A percentile compares a stretch with the other conserved stretches of the same genome.
Conservation (phyloP, 1,140 invertebrate genomes). For the Acromyrmex echinatior region DNA sequence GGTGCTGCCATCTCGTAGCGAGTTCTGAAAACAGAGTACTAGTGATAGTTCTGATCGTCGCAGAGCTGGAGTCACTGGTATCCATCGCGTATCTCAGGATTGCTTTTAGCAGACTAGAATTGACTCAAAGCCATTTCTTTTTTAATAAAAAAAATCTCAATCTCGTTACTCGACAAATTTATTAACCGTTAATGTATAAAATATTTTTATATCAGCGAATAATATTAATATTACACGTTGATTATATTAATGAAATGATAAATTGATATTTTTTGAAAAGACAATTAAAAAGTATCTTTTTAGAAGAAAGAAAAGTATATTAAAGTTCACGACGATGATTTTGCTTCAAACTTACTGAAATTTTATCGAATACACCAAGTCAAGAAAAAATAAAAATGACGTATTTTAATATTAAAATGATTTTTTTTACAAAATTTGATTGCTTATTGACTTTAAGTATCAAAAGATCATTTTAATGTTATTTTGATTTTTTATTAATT, state of each 20-base stretch:
- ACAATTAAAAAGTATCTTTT: not conserved
- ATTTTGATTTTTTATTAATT: too few relatives aligned
- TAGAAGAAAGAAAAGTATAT: not conserved
- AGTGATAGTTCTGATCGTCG: conserved; percentile 68
- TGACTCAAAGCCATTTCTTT: too few relatives aligned
- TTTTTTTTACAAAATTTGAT: too few relatives aligned
- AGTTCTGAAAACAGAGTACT: conserved; percentile 33
- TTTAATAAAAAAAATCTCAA: not conserved
- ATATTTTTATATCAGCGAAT: not conserved
- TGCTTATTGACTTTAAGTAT: too few relatives aligned
- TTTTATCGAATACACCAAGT: not conserved
- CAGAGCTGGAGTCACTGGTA: not conserved
- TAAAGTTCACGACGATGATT: not conserved
- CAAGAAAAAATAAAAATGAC: too few relatives aligned
- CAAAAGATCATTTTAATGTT: too few relatives aligned
- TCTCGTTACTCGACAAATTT: not conserved
- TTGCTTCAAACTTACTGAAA: not conserved
- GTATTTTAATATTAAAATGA: too few relatives aligned
- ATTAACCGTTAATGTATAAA: not conserved
- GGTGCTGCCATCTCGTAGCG: conserved; percentile 75
- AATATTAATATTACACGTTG: not conserved
- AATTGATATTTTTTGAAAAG: not conserved
- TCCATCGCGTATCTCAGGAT: not conserved
- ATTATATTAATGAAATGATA: not conserved
- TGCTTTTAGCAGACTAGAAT: too few relatives aligned